These are phyloP conservation scores for Paedocypris sp. DNA, from an alignment of 2,113 vertebrate species.

Conservation along the genomic window DNA sequence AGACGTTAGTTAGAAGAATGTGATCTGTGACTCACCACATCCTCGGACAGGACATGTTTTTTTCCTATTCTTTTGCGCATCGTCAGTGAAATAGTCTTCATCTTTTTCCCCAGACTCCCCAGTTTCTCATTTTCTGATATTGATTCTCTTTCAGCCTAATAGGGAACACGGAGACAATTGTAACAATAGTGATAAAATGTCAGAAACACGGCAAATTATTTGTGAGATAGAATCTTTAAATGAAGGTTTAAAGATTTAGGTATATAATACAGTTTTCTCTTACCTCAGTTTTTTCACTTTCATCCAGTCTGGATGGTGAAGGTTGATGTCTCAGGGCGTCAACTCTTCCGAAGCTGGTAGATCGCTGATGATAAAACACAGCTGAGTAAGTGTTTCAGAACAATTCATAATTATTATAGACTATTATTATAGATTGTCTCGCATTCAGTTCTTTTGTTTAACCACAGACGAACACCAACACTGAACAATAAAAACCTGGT, in stretches of 20 bases:
- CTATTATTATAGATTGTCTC: too few species aligned
- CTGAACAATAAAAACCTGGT: not conserved
- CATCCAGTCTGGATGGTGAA: conserved; percentile 57
- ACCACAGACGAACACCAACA: too few species aligned
- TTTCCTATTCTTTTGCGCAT: conserved; percentile 86
- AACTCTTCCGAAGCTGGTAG: conserved; percentile 79
- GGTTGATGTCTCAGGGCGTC: conserved; percentile 64
- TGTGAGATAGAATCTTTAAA: too few species aligned
- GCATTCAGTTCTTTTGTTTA: too few species aligned
- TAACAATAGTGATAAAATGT: not conserved
- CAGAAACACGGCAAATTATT: not conserved
- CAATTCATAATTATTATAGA: too few species aligned
- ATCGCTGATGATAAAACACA: too few species aligned
- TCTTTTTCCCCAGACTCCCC: conserved; percentile 79
- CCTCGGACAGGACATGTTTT: conserved; percentile 81
- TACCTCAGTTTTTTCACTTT: conserved; percentile 58
- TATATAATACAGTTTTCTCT: conserved; percentile 27
- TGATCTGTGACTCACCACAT: conserved; percentile 61
- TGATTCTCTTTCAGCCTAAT: conserved; percentile 61
- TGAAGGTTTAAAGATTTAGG: too few species aligned
- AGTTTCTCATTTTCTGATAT: conserved; percentile 65
- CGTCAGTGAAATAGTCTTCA: conserved; percentile 88
- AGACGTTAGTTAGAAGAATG: not conserved
- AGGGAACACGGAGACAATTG: not conserved
- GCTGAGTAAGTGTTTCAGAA: too few species aligned